Base-by-base conservation (phyloP, 2,888 invertebrate genomes). In the Biston betularia region DNA sequence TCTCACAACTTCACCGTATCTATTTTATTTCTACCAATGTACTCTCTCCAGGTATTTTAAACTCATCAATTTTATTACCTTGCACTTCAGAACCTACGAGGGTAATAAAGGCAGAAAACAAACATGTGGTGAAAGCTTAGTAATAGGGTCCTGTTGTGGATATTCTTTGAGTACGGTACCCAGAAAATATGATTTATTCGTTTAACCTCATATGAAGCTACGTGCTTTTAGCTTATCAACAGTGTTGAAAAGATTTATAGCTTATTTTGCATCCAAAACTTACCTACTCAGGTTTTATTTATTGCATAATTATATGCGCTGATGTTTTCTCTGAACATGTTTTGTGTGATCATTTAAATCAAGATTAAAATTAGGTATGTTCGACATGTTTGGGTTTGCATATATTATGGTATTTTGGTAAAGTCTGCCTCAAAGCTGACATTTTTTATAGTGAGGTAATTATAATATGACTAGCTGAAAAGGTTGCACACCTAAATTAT, bases 401-500 rank as follows among this genome's bases (percentile, higher is more conserved):
- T 65, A 62, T 59, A 62, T 61, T 58, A 58, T 49, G 48, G 35
- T 35, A 34, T 58, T 50, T 40, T 34, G 61, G 44, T 55, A 46
- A 59, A 46, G 72, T 73, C 63, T 65, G 55, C 45, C 5, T 24
- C 40, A 34, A 38, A 62, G 61, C 61, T 63, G 62, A 63, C 63
- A 68, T 69, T 70, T 66, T 73, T 69, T 66, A 62, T 68, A 69
- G 73, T 82, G 84, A 76, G 85, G 85, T 83, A 84, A 78, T 76
- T 77, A 75, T 38, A 77, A 80, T 64, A 63, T 68, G 70, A 65
- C 65, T 60, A 57, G 56, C 50, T 67, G 61, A 74, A 70, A 64
- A 75, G 78, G 73, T 76, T 75, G 75, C 74, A 80, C 84, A 85
- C 84, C 85, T 87, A 87, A 82, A 78, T 74, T 8, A 77, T 75